Evolutionary conservation across 2,113 vertebrate species (phyloP).

Genomic region (Catharus bicknelli): DNA sequence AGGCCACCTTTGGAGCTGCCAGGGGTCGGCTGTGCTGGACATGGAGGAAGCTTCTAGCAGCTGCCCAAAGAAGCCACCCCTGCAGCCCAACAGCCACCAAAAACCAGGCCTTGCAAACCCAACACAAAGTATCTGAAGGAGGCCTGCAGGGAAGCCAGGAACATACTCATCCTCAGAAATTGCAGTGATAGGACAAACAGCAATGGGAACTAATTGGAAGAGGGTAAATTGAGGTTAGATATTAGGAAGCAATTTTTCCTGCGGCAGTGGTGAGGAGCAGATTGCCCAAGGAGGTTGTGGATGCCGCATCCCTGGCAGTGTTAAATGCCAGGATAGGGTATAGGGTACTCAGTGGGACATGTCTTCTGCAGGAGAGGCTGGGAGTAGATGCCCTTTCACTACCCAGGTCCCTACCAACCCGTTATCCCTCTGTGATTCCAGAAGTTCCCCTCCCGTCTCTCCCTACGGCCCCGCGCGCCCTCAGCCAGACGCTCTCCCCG

Average conservation of each 20-base stretch:
- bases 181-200: not conserved
- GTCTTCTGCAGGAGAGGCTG: not conserved
- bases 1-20: not conserved
- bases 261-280: not conserved
- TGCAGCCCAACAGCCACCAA: too few relatives aligned
- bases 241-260: not conserved
- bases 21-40: rapidly evolving
- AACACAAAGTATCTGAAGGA: rapidly evolving
- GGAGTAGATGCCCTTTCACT: too few relatives aligned
- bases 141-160: not conserved
- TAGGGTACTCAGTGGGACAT: rapidly evolving
- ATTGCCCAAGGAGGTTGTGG: too few relatives aligned
- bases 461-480: not conserved
- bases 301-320: too few relatives aligned
- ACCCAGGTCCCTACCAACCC: rapidly evolving
- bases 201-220: not conserved
- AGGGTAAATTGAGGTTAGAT: not conserved
- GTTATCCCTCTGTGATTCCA: rapidly evolving
- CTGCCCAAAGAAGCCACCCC: not conserved
- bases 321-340: not conserved
- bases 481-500: not conserved
- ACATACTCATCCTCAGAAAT: not conserved
- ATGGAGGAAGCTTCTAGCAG: not conserved
- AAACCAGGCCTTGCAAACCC: not conserved
- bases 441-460: rapidly evolving